phyloP scores from a whole-genome alignment of 2,888 invertebrate species.

The Tenthredo amoena region DNA sequence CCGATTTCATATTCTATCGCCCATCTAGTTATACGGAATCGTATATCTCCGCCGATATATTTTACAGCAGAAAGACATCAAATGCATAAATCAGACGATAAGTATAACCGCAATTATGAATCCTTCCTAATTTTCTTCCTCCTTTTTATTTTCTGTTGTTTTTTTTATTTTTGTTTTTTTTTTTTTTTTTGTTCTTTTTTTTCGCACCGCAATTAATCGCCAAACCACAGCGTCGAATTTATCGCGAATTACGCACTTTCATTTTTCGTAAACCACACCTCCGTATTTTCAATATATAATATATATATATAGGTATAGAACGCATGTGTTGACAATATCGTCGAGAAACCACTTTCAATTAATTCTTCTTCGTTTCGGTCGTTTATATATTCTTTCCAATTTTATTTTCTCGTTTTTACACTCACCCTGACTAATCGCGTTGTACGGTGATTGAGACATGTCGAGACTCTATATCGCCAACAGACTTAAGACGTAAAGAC shows the following conservation, averaged over 20 bases:
- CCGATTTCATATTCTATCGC: no score
- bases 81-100: no score
- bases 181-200: neutral
- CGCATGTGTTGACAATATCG: neutral
- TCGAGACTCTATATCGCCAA: neutral
- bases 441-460: slow-evolving; percentile 6
- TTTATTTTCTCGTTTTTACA: neutral
- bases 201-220: neutral
- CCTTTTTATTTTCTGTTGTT: no score
- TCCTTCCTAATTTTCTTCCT: no score
- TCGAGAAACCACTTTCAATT: neutral
- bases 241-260: neutral
- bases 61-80: no score
- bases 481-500: neutral
- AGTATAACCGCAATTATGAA: no score
- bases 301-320: neutral
- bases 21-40: no score
- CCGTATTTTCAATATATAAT: neutral
- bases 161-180: no score
- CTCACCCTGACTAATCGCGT: slow-evolving; percentile 8
- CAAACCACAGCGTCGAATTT: neutral
- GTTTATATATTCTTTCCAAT: no score
- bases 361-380: neutral
- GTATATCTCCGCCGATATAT: no score
- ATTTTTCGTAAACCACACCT: neutral